Evolutionary conservation across 2,888 invertebrate genomes (phyloP), one percentile per base, ranked within the genome.

Genomic region (Calameuta pallipes): DNA sequence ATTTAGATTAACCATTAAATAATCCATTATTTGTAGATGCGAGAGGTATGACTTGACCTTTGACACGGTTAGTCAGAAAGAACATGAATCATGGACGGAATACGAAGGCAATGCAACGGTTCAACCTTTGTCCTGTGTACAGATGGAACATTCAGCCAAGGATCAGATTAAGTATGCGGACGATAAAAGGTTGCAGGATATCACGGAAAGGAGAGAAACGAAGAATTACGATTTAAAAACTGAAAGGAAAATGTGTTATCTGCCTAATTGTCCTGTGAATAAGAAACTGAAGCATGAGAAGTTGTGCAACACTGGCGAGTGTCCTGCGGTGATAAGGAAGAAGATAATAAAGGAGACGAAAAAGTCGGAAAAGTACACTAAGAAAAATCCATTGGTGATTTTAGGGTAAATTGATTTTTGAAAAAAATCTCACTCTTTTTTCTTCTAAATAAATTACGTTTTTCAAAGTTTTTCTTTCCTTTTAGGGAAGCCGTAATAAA

Each of bases 211-310:
- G 23, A 73, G 68, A 73, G 73, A 35, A 71, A 9, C 41, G 73
- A 30, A 6, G 30, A 73, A 41, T 73, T 71, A 76, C 73, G 41
- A 13, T 76, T 30, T 3, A 56, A 73, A 34, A 70, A 73, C 30
- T 34, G 73, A 56, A 56, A 73, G 12, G 3, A 73, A 13, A 71
- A 73, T 34, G 37, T 78, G 78, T 41, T 75, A 76, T 36, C 2
- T 37, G 11, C 71, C 35, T 30, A 70, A 69, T n/a, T 78, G 78
- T 71, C 78, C 78, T 73, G 75, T 70, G 11, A 69, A 37, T 33
- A 76, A 74, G 74, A 74, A 36, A 36, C n/a, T 73, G 89, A 33
- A 91, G 13, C 73, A 75, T 34, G 81, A 80, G 34, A 76, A 76
- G n/a, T 78, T 80, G 12, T 80, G 78, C 56, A 71, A 36, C 31